Evolutionary conservation across 2,113 vertebrate genomes (phyloP), one percentile per base, ranked within the genome.

Genomic region (Eclectus roratus): DNA sequence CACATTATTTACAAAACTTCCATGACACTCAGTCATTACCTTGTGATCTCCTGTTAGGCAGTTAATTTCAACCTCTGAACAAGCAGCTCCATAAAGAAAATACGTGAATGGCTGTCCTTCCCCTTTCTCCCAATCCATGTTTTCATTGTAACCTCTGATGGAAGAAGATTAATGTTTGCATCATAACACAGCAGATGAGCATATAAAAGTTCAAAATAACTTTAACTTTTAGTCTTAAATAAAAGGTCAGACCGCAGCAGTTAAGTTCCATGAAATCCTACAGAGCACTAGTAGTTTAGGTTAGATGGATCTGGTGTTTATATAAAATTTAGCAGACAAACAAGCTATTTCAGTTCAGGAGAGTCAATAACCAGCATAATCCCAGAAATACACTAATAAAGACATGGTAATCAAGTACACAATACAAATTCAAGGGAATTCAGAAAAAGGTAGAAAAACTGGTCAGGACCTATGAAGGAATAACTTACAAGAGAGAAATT

Each of bases 11-110:
- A 33, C 46, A 77, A 52, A 82, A 77, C 8, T 49, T 77, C 72
- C 23, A 25, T 9, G 19, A 70, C 15, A 18, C 18, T 49, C 20
- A 52, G 13, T 85, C 90, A 87, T 91, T 97, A 99, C 99, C 98
- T 98, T 98, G 97, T 98, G 99, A 95, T 98, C 98, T 85, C 99
- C 99, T 0, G 98, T 99, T 63, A 99, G 97, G 83, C 98, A 98
- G 97, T 99, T 98, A 91, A 99, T 98, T 98, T 99, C 99, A 96
- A 99, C 98, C 85, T 99, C 99, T 13, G 98, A 97, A 97, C 98
- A 99, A 92, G 98, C 98, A 50, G 95, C 98, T 76, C 98, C 99
- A 37, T 79, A 99, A 6, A 98, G 96, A 88, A 95, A 99, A 95
- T 99, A 99, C 0, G 97, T 84, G 9, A 98, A 99, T 9, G 98